Conservation (phyloP, 2,888 invertebrate genomes). For the Tenthredo mesomela region DNA sequence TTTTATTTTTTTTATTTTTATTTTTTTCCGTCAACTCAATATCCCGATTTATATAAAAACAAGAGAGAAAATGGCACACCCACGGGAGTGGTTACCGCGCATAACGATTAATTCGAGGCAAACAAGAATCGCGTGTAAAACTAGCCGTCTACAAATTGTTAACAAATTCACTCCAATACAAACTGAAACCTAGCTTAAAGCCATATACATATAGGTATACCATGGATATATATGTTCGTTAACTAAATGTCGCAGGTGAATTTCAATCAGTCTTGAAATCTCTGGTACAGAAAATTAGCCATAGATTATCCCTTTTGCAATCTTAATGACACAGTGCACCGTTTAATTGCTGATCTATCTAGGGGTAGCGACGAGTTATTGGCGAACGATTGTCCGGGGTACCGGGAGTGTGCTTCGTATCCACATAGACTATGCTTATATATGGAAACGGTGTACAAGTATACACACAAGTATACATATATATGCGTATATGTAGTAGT, state of each 20-base stretch:
- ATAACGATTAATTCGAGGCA: constrained; percentile 39
- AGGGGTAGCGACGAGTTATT: constrained; percentile 47
- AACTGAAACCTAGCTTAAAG: not conserved
- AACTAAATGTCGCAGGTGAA: constrained; percentile 17
- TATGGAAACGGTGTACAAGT: not conserved
- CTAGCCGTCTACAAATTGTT: constrained; percentile 35
- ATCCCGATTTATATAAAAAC: not conserved
- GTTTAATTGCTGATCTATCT: constrained; percentile 48
- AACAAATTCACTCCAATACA: constrained; percentile 16
- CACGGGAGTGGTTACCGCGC: constrained; percentile 35
- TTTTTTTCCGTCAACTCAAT: not conserved
- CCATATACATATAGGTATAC: not conserved
- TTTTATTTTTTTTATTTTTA: not conserved
- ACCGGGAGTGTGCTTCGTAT: not conserved
- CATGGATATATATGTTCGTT: not conserved
- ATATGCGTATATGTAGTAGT: not conserved
- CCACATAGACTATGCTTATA: not conserved
- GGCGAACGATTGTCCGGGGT: constrained; percentile 29
- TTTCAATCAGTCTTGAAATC: constrained; percentile 36
- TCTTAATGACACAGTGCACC: constrained; percentile 31
- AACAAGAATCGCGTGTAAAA: constrained; percentile 17
- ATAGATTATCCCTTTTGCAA: constrained; percentile 46
- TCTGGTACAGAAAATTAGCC: constrained; percentile 17
- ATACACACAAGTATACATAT: not conserved
- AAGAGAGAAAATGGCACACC: constrained; percentile 14